These are phyloP conservation scores for Strix uralensis DNA, from an alignment of 2,113 vertebrate species.

Conservation along the genomic window DNA sequence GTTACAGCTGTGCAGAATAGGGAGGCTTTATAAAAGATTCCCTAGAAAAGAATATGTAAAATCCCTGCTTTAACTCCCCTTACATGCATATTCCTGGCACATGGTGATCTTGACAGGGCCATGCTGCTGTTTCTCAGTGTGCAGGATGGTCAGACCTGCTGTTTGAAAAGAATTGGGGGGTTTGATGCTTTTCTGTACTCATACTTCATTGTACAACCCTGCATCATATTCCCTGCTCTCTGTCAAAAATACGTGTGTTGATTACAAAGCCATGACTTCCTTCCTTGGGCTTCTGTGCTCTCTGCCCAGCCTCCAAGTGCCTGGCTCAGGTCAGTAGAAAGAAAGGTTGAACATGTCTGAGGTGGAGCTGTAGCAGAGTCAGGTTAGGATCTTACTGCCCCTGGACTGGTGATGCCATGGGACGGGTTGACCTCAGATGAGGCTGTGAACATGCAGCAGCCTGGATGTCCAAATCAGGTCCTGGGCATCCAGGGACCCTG, in stretches of 20 bases:
- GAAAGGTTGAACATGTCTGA: not conserved
- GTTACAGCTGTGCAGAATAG: not conserved
- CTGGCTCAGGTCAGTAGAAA: not conserved
- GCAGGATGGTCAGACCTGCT: not conserved
- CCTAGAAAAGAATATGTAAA: not conserved
- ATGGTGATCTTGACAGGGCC: not conserved
- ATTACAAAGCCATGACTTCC: not conserved
- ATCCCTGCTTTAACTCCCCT: not conserved
- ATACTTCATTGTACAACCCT: not conserved
- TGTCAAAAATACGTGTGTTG: not conserved
- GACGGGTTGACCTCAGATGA: not conserved
- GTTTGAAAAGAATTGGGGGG: not conserved
- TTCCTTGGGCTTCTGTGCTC: not conserved
- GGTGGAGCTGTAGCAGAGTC: not conserved
- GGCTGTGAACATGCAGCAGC: not conserved
- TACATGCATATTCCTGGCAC: not conserved
- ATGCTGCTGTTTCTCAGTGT: rapidly evolving
- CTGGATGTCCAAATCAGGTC: not conserved
- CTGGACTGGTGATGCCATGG: not conserved
- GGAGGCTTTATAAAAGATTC: not conserved
- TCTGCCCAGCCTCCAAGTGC: not conserved
- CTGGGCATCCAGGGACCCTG: not conserved
- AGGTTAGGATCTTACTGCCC: not conserved
- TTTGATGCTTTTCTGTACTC: not conserved
- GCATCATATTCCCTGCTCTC: rapidly evolving